Percentiles rank a stretch among this genome's conserved stretches.
These are phyloP conservation scores for Phenganax marumi DNA, from an alignment of 92 coral and sea anemone genomes.

Conservation along the genomic window DNA sequence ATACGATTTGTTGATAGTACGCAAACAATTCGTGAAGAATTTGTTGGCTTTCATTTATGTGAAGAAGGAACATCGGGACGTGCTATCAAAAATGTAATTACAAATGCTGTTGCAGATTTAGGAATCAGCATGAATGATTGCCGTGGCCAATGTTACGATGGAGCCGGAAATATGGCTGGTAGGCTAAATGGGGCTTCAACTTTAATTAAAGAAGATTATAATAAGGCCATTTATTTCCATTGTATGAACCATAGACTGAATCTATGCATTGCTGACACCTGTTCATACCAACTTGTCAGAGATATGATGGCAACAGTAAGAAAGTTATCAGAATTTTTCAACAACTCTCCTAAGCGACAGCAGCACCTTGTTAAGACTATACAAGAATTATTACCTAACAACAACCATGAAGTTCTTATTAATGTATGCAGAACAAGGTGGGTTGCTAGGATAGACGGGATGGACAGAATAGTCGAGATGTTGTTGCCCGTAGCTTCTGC, in stretches of 20 bases:
- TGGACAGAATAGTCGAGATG: too few relatives aligned
- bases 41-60: slow-evolving; percentile 42
- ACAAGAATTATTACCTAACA: too few relatives aligned
- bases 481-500: too few relatives aligned
- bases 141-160: slow-evolving; percentile 37
- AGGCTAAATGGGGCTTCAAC: slow-evolving; percentile 30
- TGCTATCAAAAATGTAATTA: slow-evolving; percentile 22
- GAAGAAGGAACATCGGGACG: not conserved
- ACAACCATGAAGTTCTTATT: too few relatives aligned
- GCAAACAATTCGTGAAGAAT: slow-evolving; percentile 31
- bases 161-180: slow-evolving; percentile 39
- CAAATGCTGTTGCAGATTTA: slow-evolving; percentile 24
- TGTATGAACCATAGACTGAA: slow-evolving; percentile 55
- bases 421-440: too few relatives aligned
- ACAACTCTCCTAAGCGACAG: slow-evolving; percentile 41
- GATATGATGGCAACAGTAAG: slow-evolving; percentile 42
- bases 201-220: slow-evolving; percentile 21
- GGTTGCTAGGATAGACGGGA: too few relatives aligned
- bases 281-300: slow-evolving; percentile 47
- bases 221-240: slow-evolving; percentile 51
- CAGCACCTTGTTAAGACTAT: too few relatives aligned
- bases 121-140: slow-evolving; percentile 29
- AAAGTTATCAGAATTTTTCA: slow-evolving; percentile 48
- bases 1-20: slow-evolving; percentile 55
- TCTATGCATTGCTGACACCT: slow-evolving; percentile 60